Evolutionary conservation across 2,888 invertebrate species (phyloP), one percentile per base, ranked within the genome.

Genomic region (Morpho achilles): DNA sequence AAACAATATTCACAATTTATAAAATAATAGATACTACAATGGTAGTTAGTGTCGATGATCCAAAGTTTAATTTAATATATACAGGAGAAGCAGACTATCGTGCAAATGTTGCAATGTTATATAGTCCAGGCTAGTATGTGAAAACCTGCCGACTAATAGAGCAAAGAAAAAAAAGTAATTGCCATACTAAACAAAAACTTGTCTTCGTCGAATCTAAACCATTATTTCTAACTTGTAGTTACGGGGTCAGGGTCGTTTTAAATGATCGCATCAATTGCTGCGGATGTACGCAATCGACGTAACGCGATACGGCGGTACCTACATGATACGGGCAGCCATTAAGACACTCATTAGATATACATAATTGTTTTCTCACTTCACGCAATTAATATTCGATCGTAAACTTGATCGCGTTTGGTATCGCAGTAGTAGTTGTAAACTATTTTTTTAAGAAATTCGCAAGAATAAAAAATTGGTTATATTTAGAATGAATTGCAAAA

Each of bases 191-290:
- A 44, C 32, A 45, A 52, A 45, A 47, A 41, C 40, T 10, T 3
- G 54, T 32, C 32, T 32, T 32, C 32, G 32, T 48, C 41, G 47
- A 56, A 58, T 53, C 50, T 8, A 54, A 42, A 32, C 47, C 53
- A 59, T 56, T 61, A 54, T 41, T 52, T 43, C 46, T 43, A 54
- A 7, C 53, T 42, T 22, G 50, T 59, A 53, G 50, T 56, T 58
- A 48, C 59, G 58, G 60, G 59, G 59, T 56, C 62, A 60, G 45
- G 56, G 62, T 52, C 60, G 54, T 50, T 45, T 45, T 45, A 45
- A 32, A 32, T 32, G 58, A 57, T 53, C 53, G 56, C 60, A 54
- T 62, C 50, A 58, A 60, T 53, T 58, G 50, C 58, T 48, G 41
- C 55, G 57, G 59, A 62, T 50, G 55, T 55, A 56, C 56, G 56